Base-by-base conservation (phyloP, 2,113 vertebrate species). In the Larimichthys polyactis region DNA sequence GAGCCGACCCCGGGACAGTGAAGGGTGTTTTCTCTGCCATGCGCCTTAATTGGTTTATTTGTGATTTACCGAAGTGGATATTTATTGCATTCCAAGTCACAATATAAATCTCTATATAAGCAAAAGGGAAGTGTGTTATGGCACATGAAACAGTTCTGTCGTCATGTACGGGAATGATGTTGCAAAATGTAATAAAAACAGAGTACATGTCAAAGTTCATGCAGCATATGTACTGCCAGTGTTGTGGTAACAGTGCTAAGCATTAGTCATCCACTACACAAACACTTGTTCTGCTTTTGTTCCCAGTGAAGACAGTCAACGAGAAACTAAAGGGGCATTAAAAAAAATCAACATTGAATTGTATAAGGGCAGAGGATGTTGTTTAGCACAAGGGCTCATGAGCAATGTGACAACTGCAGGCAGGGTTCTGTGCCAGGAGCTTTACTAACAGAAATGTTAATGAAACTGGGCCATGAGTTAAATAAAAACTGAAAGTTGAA, bases 11-110 rank as follows among this genome's bases (percentile, higher is more conserved):
- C 1, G 0, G 71, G 82, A 79, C 75, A 64, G 54, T 1, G 9
- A 65, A 52, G 69, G 54, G 80, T 74, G 64, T 78, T 70, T 67
- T 65, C 51, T 78, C 75, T 83, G 86, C 86, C 85, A 79, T 57
- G 55, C 8, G 57, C 67, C 69, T 57, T 90, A 87, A 92, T 87
- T 87, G 75, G 73, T 90, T 91, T 86, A 83, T 29, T 16, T 88
- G 63, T 91, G 86, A 91, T 91, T 90, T 89, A 92, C 76, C 44
- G 63, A 84, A 71, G 64, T 58, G 69, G 79, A 71, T 75, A 78
- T 88, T 84, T 82, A 88, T 81, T 82, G 59, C 43, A 24, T 69
- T 65, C 32, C 29, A 54, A 36, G 62, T 22, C 29, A 29, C 64
- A 70, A 36, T 68, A 36, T 71, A 48, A 59, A 69, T 73, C 54